These are phyloP conservation scores for Nerophis ophidion DNA, from an alignment of 2,113 vertebrate species.

Conservation along the genomic window DNA sequence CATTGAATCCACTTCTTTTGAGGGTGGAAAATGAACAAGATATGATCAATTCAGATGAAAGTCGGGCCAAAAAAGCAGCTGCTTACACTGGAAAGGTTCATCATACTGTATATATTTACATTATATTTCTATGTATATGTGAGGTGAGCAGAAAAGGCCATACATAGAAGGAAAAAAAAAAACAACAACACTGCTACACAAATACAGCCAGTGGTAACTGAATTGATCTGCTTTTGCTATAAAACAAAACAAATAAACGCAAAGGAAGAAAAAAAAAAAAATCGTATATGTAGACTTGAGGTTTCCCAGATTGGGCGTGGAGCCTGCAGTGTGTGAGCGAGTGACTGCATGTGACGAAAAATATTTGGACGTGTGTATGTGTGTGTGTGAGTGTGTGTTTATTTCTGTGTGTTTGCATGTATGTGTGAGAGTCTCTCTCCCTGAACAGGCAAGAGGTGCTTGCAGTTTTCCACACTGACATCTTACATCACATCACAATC, in stretches of 20 bases:
- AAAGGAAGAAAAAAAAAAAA: slow-evolving; percentile 42
- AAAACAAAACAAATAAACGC: slow-evolving; percentile 53
- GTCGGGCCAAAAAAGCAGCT: neutral
- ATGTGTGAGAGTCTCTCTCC: slow-evolving; percentile 60
- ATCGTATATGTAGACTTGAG: slow-evolving; percentile 59
- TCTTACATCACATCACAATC: slow-evolving; percentile 23
- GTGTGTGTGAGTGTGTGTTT: slow-evolving; percentile 16
- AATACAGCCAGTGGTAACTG: slow-evolving; percentile 62
- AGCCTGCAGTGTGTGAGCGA: slow-evolving; percentile 52
- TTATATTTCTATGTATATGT: slow-evolving; percentile 12
- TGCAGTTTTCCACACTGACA: slow-evolving; percentile 42
- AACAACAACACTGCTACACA: slow-evolving; percentile 58
- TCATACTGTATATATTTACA: slow-evolving; percentile 14
- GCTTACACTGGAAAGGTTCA: slow-evolving; percentile 2
- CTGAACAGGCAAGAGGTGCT: slow-evolving; percentile 60
- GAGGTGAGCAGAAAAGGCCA: slow-evolving; percentile 21
- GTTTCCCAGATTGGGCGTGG: slow-evolving; percentile 65
- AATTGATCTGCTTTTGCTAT: slow-evolving; percentile 23
- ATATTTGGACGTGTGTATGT: slow-evolving; percentile 3
- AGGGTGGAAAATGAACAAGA: neutral
- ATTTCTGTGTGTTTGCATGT: slow-evolving; percentile 41
- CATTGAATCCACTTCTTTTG: slow-evolving; percentile 11
- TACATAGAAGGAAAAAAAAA: slow-evolving; percentile 1
- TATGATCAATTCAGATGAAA: neutral
- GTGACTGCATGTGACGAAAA: slow-evolving; percentile 43